These are phyloP conservation scores for Mactromeris polynyma DNA, from an alignment of 2,888 invertebrate genomes.

Conservation along the genomic window DNA sequence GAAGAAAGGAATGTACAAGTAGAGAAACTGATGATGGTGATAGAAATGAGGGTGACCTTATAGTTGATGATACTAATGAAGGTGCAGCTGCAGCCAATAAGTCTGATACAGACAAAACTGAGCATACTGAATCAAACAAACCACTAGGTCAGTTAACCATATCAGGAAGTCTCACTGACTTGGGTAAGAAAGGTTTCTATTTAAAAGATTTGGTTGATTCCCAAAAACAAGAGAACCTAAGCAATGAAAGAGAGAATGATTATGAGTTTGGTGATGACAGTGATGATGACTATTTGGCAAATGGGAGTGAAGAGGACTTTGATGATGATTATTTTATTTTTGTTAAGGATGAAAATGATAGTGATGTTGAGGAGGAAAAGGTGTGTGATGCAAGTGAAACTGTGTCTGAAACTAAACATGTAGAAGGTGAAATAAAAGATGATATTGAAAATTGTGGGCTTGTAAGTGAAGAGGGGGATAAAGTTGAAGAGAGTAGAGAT, in stretches of 20 bases:
- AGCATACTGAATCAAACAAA: not conserved
- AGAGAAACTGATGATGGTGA: not conserved
- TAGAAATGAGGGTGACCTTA: too few relatives aligned
- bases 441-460: not conserved
- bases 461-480: not conserved
- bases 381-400: not conserved
- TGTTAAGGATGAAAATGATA: conserved; percentile 29
- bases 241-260: not conserved
- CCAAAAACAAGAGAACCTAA: conserved; percentile 15
- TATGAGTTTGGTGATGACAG: conserved; percentile 23
- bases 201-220: conserved; percentile 47
- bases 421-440: not conserved
- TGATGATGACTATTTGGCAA: conserved; percentile 17
- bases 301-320: conserved; percentile 21
- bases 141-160: conserved; percentile 12
- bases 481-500: not conserved
- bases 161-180: conserved; percentile 44
- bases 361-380: conserved; percentile 34
- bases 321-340: conserved; percentile 27
- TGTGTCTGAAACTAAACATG: conserved; percentile 3
- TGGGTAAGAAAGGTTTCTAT: conserved; percentile 53
- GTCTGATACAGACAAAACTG: not conserved
- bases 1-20: not conserved
- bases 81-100: not conserved
- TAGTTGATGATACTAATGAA: not conserved